Base-by-base conservation (phyloP, 2,888 invertebrate genomes). In the Taphrorychus bicolor region DNA sequence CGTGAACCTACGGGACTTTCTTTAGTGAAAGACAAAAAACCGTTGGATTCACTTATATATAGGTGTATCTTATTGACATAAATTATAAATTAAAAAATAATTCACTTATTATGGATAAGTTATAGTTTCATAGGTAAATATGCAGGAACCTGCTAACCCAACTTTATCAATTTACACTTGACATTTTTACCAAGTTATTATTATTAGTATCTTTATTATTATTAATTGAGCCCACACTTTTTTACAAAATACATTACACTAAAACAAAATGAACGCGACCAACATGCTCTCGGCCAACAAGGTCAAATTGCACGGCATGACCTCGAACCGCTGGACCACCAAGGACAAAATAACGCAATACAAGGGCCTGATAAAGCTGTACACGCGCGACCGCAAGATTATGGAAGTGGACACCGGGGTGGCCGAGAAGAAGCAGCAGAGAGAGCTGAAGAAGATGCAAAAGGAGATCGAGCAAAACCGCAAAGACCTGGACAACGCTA, bases 301-400 rank as follows among this genome's bases (percentile, higher is more conserved):
- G 80, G 85, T 86, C 0, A 85, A 85, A 64, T 81, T 85, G 62
- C 88, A 88, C 81, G 87, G 87, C 23, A 87, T 89, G 86, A 85
- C 86, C 75, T 87, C 88, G 72, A 85, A 85, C 24, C 86, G 86
- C 77, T 89, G 89, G 89, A 85, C 87, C 1, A 87, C 87, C 51
- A 86, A 84, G 73, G 89, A 90, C 73, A 89, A 89, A 81, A 85
- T 89, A 48, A 85, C 84, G 59, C 89, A 89, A 76, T 89, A 89
- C 73, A 85, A 88, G 52, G 89, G 88, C 18, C 82, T 90, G 24
- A 85, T 89, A 24, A 88, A 87, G 76, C 81, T 90, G 60, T 86
- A 88, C 74, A 87, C 84, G 59, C 84, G 89, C 16, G 89, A 90
- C 72, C 85, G 86, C 59, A 87, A 86, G 76, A 86, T 88, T 57